Evolutionary conservation across 2,888 invertebrate genomes (phyloP), one percentile per base, ranked within the genome.

Genomic region (Athripsodes cinereus): DNA sequence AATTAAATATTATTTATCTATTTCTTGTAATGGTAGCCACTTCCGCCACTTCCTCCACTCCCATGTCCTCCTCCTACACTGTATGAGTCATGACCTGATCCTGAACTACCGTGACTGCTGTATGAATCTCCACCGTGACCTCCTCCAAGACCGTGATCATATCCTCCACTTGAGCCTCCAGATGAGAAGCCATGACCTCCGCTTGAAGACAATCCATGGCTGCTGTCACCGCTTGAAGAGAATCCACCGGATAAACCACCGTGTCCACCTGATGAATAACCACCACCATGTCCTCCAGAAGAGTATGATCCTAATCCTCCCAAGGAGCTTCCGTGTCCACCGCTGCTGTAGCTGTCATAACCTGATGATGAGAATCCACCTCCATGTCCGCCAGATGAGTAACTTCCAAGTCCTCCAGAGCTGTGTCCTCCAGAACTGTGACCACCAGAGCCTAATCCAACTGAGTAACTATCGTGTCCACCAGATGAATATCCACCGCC

Each of bases 11-110:
- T 16, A 13, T n/a, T n/a, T 11, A 49, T 21, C 49, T 51, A 55
- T 35, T 60, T 60, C 50, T 58, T 55, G 46, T 62, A 59, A 19
- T 62, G 62, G 48, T 60, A 48, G 11, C 52, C 57, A n/a, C 40
- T 13, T 11, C 57, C 54, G 22, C 57, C 49, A 6, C 49, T 13
- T 11, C 57, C 54, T 18, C 57, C 49, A 6, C 49, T 50, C 18
- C 40, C 53, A 46, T 60, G 59, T 1, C 54, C 58, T 11, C 58
- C 59, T 40, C 60, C 60, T 6, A 50, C 35, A 26, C 55, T 56
- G 52, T 59, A 61, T 22, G 55, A 55, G 52, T 61, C 58, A 50
- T 55, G 55, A 11, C 60, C 60, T 3, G 40, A 40, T 6, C 57
- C 54, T 16, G 54, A 47, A 13, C 50, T 55, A 18, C 46, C 54